Conservation (phyloP, 2,888 invertebrate genomes). For the Tryphoninae sp. region DNA sequence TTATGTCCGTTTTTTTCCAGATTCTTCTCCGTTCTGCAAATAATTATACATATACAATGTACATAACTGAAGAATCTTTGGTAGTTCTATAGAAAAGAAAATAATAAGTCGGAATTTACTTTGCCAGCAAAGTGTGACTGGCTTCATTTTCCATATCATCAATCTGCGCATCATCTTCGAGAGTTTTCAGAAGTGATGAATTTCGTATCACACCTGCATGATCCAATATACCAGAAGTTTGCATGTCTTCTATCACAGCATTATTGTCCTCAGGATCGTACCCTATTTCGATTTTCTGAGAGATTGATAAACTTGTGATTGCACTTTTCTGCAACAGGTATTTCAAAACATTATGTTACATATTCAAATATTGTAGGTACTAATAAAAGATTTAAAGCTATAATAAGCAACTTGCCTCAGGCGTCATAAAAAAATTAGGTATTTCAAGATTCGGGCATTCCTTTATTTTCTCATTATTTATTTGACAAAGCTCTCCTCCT, state of each 20-base stretch:
- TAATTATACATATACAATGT: background rate
- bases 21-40: background rate
- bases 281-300: background rate
- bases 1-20: background rate
- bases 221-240: slow-evolving; percentile 67
- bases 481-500: slow-evolving; percentile 65
- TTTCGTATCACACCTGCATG: slow-evolving; percentile 65
- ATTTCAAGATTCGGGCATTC: slow-evolving; percentile 33
- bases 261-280: slow-evolving; percentile 40
- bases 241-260: slow-evolving; percentile 75
- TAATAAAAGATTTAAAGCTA: background rate
- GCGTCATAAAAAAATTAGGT: slow-evolving; percentile 14
- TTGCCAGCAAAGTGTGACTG: background rate
- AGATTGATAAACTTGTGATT: background rate
- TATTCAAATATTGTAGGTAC: background rate
- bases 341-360: background rate
- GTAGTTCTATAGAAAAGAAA: background rate
- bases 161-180: slow-evolving; percentile 36
- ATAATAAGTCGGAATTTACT: slow-evolving; percentile 32
- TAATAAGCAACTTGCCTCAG: slow-evolving; percentile 28
- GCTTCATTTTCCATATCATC: slow-evolving; percentile 58
- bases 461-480: slow-evolving; percentile 27
- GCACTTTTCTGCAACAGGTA: slow-evolving; percentile 9
- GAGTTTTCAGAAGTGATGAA: slow-evolving; percentile 62
- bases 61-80: background rate